Conservation (phyloP, 2,113 vertebrate species). For the Tyrannus savana region DNA sequence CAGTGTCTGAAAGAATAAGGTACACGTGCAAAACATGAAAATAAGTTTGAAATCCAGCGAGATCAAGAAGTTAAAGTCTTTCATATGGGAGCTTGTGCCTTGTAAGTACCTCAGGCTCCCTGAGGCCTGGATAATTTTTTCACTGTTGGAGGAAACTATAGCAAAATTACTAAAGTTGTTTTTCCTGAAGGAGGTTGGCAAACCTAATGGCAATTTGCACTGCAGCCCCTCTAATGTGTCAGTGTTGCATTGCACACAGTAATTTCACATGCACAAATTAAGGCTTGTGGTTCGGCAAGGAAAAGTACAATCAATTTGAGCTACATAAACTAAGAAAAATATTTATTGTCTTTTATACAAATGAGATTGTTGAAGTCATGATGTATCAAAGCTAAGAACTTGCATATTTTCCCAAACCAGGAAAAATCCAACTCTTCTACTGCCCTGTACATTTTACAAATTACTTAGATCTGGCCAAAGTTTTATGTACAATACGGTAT, state of each 20-base stretch:
- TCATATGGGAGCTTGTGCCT: not conserved
- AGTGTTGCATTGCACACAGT: not conserved
- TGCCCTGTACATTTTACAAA: not conserved
- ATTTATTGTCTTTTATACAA: not conserved
- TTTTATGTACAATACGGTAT: not conserved
- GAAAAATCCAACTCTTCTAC: not conserved
- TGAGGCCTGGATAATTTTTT: not conserved
- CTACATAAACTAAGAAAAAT: not conserved
- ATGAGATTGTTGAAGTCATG: not conserved
- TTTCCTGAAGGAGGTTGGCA: not conserved
- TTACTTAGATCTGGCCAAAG: not conserved
- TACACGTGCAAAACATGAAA: not conserved
- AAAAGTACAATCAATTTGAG: not conserved
- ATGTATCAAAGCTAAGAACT: not conserved
- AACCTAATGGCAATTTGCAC: not conserved
- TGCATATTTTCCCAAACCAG: not conserved
- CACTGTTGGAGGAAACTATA: not conserved
- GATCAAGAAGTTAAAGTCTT: not conserved
- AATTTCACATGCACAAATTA: not conserved
- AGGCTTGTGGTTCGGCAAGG: not conserved
- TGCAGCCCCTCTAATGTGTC: not conserved
- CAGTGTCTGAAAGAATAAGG: slow-evolving; percentile 72
- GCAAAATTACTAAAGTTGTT: not conserved
- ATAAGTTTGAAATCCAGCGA: not conserved
- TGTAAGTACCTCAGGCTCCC: not conserved